Base-by-base conservation (phyloP, 2,888 invertebrate species). In the Drosophila fungiperda region DNA sequence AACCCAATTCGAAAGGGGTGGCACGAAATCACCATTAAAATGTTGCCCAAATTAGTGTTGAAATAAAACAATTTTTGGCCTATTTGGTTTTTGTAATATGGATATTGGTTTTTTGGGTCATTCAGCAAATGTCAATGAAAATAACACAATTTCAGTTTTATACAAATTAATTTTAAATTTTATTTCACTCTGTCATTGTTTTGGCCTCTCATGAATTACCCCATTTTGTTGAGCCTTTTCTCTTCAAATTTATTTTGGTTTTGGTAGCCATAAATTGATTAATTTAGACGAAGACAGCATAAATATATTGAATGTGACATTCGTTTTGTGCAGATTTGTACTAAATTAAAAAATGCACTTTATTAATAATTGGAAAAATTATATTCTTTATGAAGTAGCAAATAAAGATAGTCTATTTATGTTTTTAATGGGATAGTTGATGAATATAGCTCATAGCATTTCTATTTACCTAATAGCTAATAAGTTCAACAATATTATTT, bases 61-160 rank as follows among this genome's bases (percentile, higher is more conserved):
- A 89, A 87, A 87, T 87, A 89, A 87, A 84, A 80, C 83, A 71
- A 81, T 89, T 89, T 81, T 60, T 63, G 42, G 68, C 68, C 82
- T 66, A 78, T 87, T 89, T 75, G 75, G 67, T 59, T 79, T 66
- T 59, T 36, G 45, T 69, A 52, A 67, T 64, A 68, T 70, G 73
- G 54, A 66, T 76, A 78, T 89, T 36, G 62, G 57, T 20, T 23
- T 65, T 73, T 75, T 40, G 80, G 86, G 86, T 76, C 68, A 81
- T 68, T 77, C 54, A 68, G 54, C 49, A 65, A 65, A 57, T 57
- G 71, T 29, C 40, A 73, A 77, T 74, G 67, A 73, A 76, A 83
- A 80, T 77, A 75, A 83, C 71, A 53, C 52, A 64, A 71, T 69
- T 67, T 20, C n/a, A 35, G 26, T 20, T 26, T 17, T 48, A 36